Evolutionary conservation across 2,797 vertebrate genomes (phyloP), one percentile per base, ranked within the genome.

Genomic region (Cheirogaleus major): DNA sequence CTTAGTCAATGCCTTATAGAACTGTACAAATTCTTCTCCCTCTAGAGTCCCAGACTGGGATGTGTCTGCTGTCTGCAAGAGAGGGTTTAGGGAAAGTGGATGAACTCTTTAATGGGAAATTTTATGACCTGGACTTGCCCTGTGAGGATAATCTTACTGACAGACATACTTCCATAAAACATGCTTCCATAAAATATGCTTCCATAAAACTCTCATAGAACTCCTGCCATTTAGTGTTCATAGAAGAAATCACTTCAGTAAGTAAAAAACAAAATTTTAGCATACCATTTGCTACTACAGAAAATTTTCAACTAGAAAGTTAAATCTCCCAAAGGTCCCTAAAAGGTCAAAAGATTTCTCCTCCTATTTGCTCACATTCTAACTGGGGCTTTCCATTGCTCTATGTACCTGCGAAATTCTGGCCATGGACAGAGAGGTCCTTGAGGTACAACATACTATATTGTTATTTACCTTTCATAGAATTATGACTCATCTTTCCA

Each of bases 1-100:
- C 97, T 99, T 99, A 0, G 99, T 99, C 96, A 99, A 98, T 81
- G 99, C 99, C 98, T 99, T 99, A 96, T 99, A 99, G 98, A 99
- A 99, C 59, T 99, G 98, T 80, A 99, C 99, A 75, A 99, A 99
- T 98, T 99, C 99, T 89, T 99, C 99, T 22, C 99, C 99, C 95
- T 99, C 99, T 98, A 99, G 98, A 0, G 99, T 99, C 41, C 98
- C 99, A 0, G 99, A 99, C 52, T 99, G 97, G 0, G 99, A 99
- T 80, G 98, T 99, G 98, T 99, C 99, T 0, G 99, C 99, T 99
- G 98, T 99, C 99, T 99, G 98, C n/a, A 90, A 59, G 72, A 73
- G 72, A 95, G 32, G 32, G 69, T 61, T 91, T 50, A 75, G 52
- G 61, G 30, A 20, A 76, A 50, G 22, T n/a, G 43, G 45, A 73